Base-by-base conservation (phyloP, 30 jellyfish, hydroid and myxozoan genomes). In the Pelagia noctiluca region DNA sequence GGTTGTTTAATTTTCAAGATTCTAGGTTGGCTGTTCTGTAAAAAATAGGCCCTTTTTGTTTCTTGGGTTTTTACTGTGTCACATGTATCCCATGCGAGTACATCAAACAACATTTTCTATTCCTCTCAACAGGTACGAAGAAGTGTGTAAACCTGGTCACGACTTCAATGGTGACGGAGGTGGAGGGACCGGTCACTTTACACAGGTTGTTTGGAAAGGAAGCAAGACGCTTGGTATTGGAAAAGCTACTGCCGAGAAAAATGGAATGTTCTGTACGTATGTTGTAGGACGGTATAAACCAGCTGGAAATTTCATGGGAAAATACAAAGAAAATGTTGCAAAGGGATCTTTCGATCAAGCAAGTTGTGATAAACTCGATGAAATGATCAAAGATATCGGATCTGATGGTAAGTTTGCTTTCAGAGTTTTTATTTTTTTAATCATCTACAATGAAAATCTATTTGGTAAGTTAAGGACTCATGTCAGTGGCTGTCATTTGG, bases 121-220 rank as follows among this genome's bases (percentile, higher is more conserved):
- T 52, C 68, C 25, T 19, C 4, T 52, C 26, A 10, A 8, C 68
- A 80, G 90, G 90, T 80, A 80, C 62, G 83, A 25, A 2, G 90
- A 80, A 32, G 90, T 80, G 2, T 80, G 93, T 26, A 29, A 57
- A 37, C 95, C 53, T 4, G 95, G 95, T 3, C 76, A 93, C 64
- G 76, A 66, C 21, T 93, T 93, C 86, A 67, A n/a, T n/a, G n/a
- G n/a, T n/a, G n/a, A n/a, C n/a, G n/a, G n/a, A n/a, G n/a, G n/a
- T n/a, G 61, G 47, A 28, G 95, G 88, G 7, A 82, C 98, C 2
- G 88, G 94, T 18, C 97, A 90, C 60, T 90, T 90, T 64, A 83
- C 97, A n/a, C 97, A 90, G 84, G 89, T 84, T 30, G 97, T 90
- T 1, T 90, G 97, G 97, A 82, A 90, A 28, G 82, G 71, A 18